A percentile compares a stretch with the other conserved stretches of the same genome.
These are phyloP conservation scores for Megalurothrips usitatus DNA, from an alignment of 2,888 invertebrate species.

Conservation along the genomic window DNA sequence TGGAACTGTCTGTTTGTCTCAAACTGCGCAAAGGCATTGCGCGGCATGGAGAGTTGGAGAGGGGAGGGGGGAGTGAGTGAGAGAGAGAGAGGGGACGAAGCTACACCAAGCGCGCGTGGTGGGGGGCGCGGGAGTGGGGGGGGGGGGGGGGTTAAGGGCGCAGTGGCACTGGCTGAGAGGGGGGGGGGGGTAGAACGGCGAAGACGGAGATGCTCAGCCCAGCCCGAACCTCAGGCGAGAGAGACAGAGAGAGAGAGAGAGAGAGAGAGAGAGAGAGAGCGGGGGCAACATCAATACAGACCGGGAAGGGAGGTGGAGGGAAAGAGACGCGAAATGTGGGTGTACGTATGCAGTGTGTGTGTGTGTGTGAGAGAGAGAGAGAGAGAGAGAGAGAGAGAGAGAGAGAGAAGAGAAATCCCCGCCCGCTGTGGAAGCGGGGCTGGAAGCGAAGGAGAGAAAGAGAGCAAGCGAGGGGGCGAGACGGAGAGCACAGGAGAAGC, in stretches of 20 bases:
- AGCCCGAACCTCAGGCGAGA: background rate
- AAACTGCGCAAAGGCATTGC: too few species aligned
- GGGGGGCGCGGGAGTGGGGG: too few species aligned
- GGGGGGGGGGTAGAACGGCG: background rate
- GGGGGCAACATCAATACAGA: background rate
- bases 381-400: background rate
- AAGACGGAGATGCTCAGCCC: too few species aligned
- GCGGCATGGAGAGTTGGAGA: too few species aligned
- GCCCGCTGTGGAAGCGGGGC: too few species aligned
- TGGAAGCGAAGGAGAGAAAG: background rate
- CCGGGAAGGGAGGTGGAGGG: background rate
- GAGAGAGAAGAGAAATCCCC: background rate
- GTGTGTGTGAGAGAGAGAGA: background rate
- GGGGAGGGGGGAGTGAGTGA: too few species aligned
- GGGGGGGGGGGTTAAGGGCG: too few species aligned
- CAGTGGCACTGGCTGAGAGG: background rate
- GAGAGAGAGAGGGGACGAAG: too few species aligned
- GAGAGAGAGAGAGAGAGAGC: background rate
- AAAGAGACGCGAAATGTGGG: background rate
- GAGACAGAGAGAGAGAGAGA: background rate
- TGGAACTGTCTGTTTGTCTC: too few species aligned
- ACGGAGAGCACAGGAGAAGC: background rate
- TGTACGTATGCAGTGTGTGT: background rate
- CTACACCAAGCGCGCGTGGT: too few species aligned
- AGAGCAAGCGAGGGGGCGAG: background rate